Conservation (phyloP, 2,797 vertebrate genomes). For the Artibeus jamaicensis region DNA sequence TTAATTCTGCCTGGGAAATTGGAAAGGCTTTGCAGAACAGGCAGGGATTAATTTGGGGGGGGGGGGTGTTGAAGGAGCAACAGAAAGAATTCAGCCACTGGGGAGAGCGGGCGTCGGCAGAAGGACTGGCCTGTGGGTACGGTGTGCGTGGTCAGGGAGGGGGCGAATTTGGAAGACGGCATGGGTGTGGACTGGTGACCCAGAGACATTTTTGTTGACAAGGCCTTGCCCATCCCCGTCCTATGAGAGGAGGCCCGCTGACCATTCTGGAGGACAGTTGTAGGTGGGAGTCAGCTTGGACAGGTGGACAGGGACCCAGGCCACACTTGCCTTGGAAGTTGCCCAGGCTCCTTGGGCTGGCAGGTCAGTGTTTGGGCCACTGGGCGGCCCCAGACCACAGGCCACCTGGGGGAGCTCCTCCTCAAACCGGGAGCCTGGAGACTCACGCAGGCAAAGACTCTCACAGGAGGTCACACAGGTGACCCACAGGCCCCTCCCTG, state of each 20-base stretch:
- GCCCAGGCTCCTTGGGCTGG: background rate
- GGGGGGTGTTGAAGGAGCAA: background rate
- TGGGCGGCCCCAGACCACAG: background rate
- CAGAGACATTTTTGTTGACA: background rate
- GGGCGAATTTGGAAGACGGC: background rate
- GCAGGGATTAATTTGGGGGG: background rate
- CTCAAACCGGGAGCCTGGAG: background rate
- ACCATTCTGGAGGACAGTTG: background rate
- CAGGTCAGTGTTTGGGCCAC: background rate
- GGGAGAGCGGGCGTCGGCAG: background rate
- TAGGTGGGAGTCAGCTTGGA: accelerated
- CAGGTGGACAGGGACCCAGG: background rate
- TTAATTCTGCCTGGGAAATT: background rate
- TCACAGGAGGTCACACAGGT: background rate
- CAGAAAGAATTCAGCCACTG: background rate
- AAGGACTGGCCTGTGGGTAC: background rate
- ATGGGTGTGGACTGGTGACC: too few relatives aligned
- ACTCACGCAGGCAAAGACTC: background rate
- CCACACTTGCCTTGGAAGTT: background rate
- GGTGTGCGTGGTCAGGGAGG: accelerated
- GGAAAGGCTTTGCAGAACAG: background rate
- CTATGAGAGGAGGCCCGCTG: background rate
- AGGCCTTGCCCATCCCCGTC: background rate
- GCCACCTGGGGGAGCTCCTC: background rate
- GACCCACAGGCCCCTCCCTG: background rate